Conservation (phyloP, 2,888 invertebrate species). For the Morpho achilles region DNA sequence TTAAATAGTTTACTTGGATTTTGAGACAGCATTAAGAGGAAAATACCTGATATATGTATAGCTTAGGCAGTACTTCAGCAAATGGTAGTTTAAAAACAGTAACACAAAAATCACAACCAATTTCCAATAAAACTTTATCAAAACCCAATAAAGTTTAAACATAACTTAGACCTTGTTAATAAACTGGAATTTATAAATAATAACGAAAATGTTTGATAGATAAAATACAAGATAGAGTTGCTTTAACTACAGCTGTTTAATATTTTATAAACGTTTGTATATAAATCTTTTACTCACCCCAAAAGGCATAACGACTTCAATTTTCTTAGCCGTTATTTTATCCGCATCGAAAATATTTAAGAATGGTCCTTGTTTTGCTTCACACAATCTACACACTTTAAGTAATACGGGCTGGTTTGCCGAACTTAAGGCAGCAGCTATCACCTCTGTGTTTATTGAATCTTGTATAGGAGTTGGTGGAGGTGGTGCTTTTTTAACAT, state of each 20-base stretch:
- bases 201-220: no score
- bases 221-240: neutral
- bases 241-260: slow-evolving; percentile 2
- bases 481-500: slow-evolving; percentile 38
- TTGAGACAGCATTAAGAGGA: no score
- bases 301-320: slow-evolving; percentile 68
- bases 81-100: no score
- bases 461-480: slow-evolving; percentile 31
- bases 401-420: slow-evolving; percentile 42
- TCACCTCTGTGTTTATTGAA: slow-evolving; percentile 36
- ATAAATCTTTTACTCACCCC: slow-evolving; percentile 44
- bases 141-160: no score
- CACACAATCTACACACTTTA: slow-evolving; percentile 70
- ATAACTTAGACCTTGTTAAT: no score
- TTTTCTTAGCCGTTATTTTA: slow-evolving; percentile 62
- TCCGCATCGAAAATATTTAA: slow-evolving; percentile 69
- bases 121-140: no score
- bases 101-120: no score
- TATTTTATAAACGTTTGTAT: neutral
- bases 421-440: slow-evolving; percentile 41
- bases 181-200: no score
- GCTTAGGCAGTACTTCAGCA: no score
- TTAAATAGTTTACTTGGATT: no score
- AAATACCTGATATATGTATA: no score
- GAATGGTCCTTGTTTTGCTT: slow-evolving; percentile 69